Evolutionary conservation across 2,113 vertebrate genomes (phyloP), one percentile per base, ranked within the genome.

Genomic region (Chaenogobius annularis): DNA sequence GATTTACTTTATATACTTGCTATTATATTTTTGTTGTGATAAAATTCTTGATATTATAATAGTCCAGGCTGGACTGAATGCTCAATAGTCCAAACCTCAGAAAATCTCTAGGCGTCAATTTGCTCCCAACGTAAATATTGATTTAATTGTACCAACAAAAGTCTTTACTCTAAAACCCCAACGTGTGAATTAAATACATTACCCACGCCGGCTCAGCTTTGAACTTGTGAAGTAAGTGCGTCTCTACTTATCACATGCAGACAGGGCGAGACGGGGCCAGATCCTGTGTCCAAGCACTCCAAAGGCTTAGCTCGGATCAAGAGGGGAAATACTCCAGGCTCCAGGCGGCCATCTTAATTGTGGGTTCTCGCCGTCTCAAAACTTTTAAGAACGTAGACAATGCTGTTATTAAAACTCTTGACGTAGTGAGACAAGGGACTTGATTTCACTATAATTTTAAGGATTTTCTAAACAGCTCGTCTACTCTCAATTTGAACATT

Each of bases 181-280:
- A 61, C 26, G 35, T 54, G 11, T 59, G 62, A 69, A 63, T 56
- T 26, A 19, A 40, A 70, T 52, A 40, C n/a, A 76, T 78, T 61
- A 58, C 17, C 46, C 58, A 62, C 35, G 44, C 55, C 46, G 50
- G 23, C 20, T 10, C 17, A 75, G n/a, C 59, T 59, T 43, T 48
- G 13, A 61, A 62, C 43, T 59, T 13, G 5, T 1, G 1, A 61
- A 65, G 43, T 15, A 19, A 69, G 13, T 43, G 55, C 56, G 52
- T 44, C 37, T 59, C 44, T 0, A 17, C 75, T 81, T 84, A 75
- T 81, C 67, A 66, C 65, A 55, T 70, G 56, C 46, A 64, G 72
- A 78, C 75, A 78, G 72, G 12, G 59, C 59, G 78, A 62, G 68
- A 80, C 70, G 22, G 40, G 68, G 66, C 70, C 10, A 54, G 44